Evolutionary conservation across 92 coral and sea anemone species (phyloP).

Genomic region (Porites evermanni): DNA sequence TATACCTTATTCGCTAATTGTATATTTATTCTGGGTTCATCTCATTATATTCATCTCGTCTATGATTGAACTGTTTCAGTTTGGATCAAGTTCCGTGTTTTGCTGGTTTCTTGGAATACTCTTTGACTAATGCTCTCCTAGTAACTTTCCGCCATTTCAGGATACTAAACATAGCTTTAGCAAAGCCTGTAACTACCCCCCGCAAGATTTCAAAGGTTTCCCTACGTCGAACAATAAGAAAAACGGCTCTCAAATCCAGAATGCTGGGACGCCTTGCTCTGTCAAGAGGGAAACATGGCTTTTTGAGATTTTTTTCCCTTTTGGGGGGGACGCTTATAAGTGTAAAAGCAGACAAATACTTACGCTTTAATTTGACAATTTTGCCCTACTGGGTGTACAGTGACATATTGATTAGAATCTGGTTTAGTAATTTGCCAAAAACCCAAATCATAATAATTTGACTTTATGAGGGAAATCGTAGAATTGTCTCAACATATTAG

Average conservation of each 20-base stretch:
- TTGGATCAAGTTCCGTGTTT: background rate
- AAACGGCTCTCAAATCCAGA: too few species aligned
- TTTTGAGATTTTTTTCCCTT: background rate
- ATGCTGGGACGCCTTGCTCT: too few species aligned
- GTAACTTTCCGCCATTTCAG: too few species aligned
- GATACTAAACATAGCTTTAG: too few species aligned
- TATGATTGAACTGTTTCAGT: background rate
- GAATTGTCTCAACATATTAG: constrained; percentile 35
- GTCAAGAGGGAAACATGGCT: background rate
- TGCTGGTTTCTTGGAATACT: constrained; percentile 1
- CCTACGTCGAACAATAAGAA: too few species aligned
- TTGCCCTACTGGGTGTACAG: background rate
- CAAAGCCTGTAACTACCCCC: too few species aligned
- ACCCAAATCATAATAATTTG: constrained; percentile 18
- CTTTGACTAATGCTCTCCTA: too few species aligned
- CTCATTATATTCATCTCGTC: background rate
- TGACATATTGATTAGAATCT: constrained; percentile 25
- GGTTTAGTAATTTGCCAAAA: constrained; percentile 18
- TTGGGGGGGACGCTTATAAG: too few species aligned
- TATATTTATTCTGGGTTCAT: background rate
- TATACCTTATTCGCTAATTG: background rate
- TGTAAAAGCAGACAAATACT: background rate
- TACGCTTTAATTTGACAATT: constrained; percentile 17
- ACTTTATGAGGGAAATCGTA: constrained; percentile 12
- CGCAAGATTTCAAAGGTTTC: too few species aligned